phyloP scores from a whole-genome alignment of 2,888 invertebrate species.

The Rhamnusium bicolor region DNA sequence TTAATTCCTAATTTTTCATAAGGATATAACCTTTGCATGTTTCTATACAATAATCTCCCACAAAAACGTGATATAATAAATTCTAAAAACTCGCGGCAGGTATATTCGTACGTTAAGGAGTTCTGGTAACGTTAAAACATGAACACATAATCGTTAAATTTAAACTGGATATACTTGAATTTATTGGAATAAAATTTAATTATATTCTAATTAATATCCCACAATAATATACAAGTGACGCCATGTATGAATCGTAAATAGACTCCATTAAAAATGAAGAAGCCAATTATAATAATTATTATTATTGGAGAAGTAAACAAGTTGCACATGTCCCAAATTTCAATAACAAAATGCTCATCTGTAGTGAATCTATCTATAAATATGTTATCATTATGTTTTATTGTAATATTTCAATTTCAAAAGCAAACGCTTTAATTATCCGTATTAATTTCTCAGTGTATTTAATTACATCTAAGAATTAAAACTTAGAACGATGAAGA shows the following conservation, averaged over 20 bases:
- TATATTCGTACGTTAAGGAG: not conserved
- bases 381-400: not conserved
- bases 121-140: not conserved
- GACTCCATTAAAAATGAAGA: conserved; percentile 18
- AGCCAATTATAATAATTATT: conserved; percentile 26
- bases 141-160: conserved; percentile 19
- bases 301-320: conserved; percentile 25
- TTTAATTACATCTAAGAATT: not conserved
- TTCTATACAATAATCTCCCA: conserved; percentile 6
- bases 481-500: too few species aligned
- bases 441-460: not conserved
- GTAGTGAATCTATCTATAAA: not conserved
- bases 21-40: not conserved
- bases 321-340: conserved; percentile 28
- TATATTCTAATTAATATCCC: conserved; percentile 20
- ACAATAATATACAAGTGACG: conserved; percentile 12
- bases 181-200: conserved; percentile 21
- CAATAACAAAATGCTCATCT: conserved; percentile 24
- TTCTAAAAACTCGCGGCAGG: conserved; percentile 18
- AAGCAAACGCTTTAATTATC: not conserved
- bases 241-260: conserved; percentile 20
- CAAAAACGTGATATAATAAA: conserved; percentile 2
- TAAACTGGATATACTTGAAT: conserved; percentile 22
- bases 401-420: conserved; percentile 14
- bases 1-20: conserved; percentile 12